Evolutionary conservation across 2,888 invertebrate genomes (phyloP).

Genomic region (Spisula solida): DNA sequence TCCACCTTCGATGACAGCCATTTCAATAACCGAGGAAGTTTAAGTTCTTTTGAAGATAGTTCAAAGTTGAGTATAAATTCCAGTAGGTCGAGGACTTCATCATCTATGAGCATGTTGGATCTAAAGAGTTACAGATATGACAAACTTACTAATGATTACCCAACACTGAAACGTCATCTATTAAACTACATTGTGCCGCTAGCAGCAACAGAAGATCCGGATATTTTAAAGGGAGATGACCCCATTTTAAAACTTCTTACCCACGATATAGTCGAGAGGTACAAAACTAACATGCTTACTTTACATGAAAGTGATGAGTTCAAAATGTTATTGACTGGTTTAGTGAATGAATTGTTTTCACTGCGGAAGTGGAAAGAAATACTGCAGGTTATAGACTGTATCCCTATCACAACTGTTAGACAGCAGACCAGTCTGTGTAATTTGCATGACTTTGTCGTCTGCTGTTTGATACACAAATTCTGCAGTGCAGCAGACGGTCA

Average conservation of each 20-base stretch:
- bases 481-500: conserved; percentile 39
- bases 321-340: conserved; percentile 74
- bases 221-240: conserved; percentile 79
- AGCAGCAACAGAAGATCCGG: conserved; percentile 81
- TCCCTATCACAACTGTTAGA: conserved; percentile 77
- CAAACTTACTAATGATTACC: conserved; percentile 81
- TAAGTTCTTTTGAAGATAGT: conserved; percentile 49
- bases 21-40: conserved; percentile 70
- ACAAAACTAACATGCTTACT: conserved; percentile 82
- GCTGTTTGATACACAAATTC: conserved; percentile 73
- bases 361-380: conserved; percentile 80
- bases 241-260: conserved; percentile 84
- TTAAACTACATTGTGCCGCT: conserved; percentile 82
- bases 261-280: conserved; percentile 79
- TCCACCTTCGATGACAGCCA: conserved; percentile 79
- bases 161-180: conserved; percentile 82
- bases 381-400: conserved; percentile 77
- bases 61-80: conserved; percentile 5
- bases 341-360: conserved; percentile 77
- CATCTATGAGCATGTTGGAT: conserved; percentile 83
- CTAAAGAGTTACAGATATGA: conserved; percentile 85
- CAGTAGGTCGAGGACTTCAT: conserved; percentile 71
- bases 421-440: conserved; percentile 74
- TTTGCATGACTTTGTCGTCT: conserved; percentile 81
- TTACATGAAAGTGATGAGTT: conserved; percentile 80